Percentiles rank a stretch among this genome's conserved stretches.
phyloP scores from a whole-genome alignment of 2,888 invertebrate genomes.

The Meloe dianella region DNA sequence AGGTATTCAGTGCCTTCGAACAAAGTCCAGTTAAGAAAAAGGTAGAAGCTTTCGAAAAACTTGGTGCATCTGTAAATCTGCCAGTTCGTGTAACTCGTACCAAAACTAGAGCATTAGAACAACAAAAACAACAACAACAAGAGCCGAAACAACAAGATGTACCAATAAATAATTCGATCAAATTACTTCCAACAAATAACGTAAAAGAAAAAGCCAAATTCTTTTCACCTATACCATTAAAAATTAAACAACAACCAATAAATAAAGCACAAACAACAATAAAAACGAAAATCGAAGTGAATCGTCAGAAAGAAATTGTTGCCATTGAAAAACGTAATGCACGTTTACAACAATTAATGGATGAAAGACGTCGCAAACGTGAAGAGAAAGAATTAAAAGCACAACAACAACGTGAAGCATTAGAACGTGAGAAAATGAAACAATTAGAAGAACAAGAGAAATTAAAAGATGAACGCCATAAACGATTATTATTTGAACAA shows the following conservation, averaged over 20 bases:
- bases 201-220: slow-evolving; percentile 39
- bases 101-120: slow-evolving; percentile 53
- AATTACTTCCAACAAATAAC: slow-evolving; percentile 20
- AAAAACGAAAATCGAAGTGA: background rate
- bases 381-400: slow-evolving; percentile 59
- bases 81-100: slow-evolving; percentile 55
- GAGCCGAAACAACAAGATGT: background rate
- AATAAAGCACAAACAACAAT: slow-evolving; percentile 44
- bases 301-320: slow-evolving; percentile 42
- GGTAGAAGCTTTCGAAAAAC: slow-evolving; percentile 67
- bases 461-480: slow-evolving; percentile 52
- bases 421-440: slow-evolving; percentile 61
- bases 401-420: slow-evolving; percentile 60
- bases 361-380: slow-evolving; percentile 62
- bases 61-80: slow-evolving; percentile 40
- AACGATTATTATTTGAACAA: slow-evolving; percentile 46
- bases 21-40: slow-evolving; percentile 67
- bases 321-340: slow-evolving; percentile 66
- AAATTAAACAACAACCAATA: slow-evolving; percentile 20
- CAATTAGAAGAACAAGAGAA: slow-evolving; percentile 60
- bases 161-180: background rate
- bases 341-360: slow-evolving; percentile 64
- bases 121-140: slow-evolving; percentile 24
- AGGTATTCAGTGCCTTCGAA: slow-evolving; percentile 64
- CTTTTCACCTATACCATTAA: slow-evolving; percentile 37